Evolutionary conservation across 1,140 invertebrate genomes (phyloP).

Genomic region (Microvelia longipes): DNA sequence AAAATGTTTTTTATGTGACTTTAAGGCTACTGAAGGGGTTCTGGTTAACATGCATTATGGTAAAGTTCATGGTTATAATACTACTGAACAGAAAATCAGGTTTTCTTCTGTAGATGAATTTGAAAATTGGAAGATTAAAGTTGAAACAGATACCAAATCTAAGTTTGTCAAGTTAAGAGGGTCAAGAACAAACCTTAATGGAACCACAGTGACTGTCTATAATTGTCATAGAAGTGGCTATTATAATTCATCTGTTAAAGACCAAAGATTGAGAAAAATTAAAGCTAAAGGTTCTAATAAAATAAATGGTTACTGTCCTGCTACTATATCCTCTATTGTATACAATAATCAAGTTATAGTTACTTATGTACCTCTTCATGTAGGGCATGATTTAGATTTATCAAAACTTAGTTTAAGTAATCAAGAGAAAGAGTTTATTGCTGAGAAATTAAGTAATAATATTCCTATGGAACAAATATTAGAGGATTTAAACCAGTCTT

Average conservation of each 20-base stretch:
- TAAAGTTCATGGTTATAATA: not conserved
- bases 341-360: not conserved
- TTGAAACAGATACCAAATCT: not conserved
- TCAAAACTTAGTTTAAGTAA: not conserved
- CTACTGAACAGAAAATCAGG: not conserved
- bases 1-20: not conserved
- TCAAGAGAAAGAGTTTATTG: not conserved
- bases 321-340: not conserved
- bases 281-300: not conserved
- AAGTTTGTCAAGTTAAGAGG: not conserved
- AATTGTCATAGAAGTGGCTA: not conserved
- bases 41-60: not conserved
- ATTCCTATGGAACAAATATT: not conserved
- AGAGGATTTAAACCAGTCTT: not conserved
- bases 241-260: not conserved
- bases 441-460: not conserved
- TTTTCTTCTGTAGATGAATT: not conserved
- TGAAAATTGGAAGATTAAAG: not conserved
- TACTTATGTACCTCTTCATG: not conserved
- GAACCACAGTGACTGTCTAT: not conserved
- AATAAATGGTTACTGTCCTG: not conserved
- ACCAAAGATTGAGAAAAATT: not conserved
- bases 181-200: not conserved
- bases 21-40: not conserved
- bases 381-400: not conserved